Evolutionary conservation across 2,113 vertebrate genomes (phyloP).

Genomic region (Macquaria australasica): DNA sequence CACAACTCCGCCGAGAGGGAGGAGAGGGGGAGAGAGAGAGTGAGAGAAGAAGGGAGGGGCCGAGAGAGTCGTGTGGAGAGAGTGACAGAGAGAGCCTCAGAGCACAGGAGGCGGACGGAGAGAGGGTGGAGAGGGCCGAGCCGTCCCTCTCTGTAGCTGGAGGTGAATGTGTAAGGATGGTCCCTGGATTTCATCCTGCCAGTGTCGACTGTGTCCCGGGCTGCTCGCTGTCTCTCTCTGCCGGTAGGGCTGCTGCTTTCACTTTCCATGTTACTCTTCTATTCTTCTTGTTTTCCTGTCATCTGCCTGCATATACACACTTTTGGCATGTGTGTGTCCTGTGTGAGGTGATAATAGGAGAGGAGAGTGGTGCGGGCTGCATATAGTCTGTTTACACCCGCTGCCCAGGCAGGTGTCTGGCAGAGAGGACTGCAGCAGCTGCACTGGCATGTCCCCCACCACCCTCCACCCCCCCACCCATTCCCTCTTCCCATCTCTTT

Average conservation of each 20-base stretch:
- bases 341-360: conserved; percentile 10
- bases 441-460: conserved; percentile 38
- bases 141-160: conserved; percentile 64
- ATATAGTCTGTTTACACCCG: conserved; percentile 47
- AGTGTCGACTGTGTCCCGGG: conserved; percentile 27
- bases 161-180: conserved; percentile 73
- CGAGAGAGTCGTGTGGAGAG: conserved; percentile 41
- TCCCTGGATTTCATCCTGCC: conserved; percentile 41
- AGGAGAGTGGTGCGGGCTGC: conserved; percentile 50
- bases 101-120: conserved; percentile 48
- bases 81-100: conserved; percentile 55
- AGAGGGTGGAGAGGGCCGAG: conserved; percentile 65
- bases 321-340: conserved; percentile 33
- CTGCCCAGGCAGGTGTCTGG: conserved; percentile 70
- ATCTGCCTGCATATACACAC: background rate
- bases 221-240: conserved; percentile 43
- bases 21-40: conserved; percentile 37
- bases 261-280: background rate
- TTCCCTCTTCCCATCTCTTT: conserved; percentile 46
- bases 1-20: conserved; percentile 38
- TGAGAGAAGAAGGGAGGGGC: conserved; percentile 52
- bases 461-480: background rate
- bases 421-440: conserved; percentile 76
- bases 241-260: conserved; percentile 62
- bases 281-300: background rate